These are phyloP conservation scores for Tinea trinotella DNA, from an alignment of 2,888 invertebrate genomes.

Conservation along the genomic window DNA sequence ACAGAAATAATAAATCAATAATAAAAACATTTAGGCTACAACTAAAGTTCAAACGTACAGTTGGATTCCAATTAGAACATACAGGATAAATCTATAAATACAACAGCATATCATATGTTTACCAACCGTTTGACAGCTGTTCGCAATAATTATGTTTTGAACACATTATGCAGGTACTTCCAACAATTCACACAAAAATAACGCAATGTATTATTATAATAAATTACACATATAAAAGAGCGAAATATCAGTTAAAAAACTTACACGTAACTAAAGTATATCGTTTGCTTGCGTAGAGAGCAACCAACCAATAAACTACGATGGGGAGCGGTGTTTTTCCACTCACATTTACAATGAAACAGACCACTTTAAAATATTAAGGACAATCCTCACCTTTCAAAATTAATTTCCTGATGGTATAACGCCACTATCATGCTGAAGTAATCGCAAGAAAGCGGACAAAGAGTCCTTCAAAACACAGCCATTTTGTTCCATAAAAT, in stretches of 20 bases:
- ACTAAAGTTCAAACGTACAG: not conserved
- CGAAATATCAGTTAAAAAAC: conserved; percentile 49
- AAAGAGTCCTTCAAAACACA: conserved; percentile 80
- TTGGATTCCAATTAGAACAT: conserved; percentile 37
- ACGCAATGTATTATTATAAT: conserved; percentile 25
- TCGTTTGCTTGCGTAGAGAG: conserved; percentile 61
- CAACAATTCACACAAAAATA: not conserved
- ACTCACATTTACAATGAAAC: conserved; percentile 36
- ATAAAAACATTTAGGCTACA: not conserved
- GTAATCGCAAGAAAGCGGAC: conserved; percentile 74
- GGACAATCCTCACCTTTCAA: conserved; percentile 72
- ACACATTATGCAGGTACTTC: not conserved
- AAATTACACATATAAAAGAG: conserved; percentile 27
- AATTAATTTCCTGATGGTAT: conserved; percentile 74
- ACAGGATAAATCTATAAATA: conserved; percentile 37
- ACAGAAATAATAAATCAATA: not conserved
- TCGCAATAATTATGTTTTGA: conserved; percentile 23
- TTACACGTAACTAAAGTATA: conserved; percentile 61
- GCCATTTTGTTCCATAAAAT: conserved; percentile 77
- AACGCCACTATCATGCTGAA: conserved; percentile 80
- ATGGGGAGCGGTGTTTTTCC: conserved; percentile 63
- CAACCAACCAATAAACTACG: conserved; percentile 52
- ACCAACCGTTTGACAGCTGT: conserved; percentile 34
- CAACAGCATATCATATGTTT: conserved; percentile 45
- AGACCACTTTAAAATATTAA: conserved; percentile 35